Conservation (phyloP, 30 jellyfish, hydroid and myxozoan genomes). For the Turritopsis rubra region DNA sequence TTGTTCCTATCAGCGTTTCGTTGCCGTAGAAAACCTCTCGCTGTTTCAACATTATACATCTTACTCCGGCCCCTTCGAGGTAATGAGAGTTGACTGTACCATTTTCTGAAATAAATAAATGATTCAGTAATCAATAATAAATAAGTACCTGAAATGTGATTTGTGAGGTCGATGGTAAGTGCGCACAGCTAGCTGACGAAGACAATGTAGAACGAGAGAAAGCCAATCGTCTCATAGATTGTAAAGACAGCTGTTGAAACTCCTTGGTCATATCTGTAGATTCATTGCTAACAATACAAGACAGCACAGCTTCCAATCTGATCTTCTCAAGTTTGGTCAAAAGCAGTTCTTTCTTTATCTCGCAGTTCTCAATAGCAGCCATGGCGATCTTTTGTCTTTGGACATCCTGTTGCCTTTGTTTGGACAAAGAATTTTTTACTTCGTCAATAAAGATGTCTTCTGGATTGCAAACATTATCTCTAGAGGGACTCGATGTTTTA, state of each 20-base stretch:
- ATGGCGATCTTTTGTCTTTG: conserved; percentile 51
- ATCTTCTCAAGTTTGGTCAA: conserved; percentile 83
- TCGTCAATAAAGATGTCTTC: not conserved
- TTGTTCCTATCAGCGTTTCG: too few relatives aligned
- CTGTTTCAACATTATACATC: too few relatives aligned
- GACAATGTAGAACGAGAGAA: conserved; percentile 54
- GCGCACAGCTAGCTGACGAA: conserved; percentile 63
- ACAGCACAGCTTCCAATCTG: conserved; percentile 93
- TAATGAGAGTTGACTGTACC: too few relatives aligned
- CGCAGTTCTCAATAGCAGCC: conserved; percentile 88
- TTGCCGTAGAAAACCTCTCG: too few relatives aligned
- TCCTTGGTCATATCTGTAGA: conserved; percentile 56
- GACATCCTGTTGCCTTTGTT: conserved; percentile 41
- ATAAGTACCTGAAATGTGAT: conserved; percentile 1
- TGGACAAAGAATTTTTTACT: not conserved
- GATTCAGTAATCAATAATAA: too few relatives aligned
- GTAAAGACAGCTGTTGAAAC: conserved; percentile 47
- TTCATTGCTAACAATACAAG: conserved; percentile 68
- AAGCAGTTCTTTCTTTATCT: conserved; percentile 70
- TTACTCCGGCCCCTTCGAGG: too few relatives aligned
- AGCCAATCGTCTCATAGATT: conserved; percentile 51
- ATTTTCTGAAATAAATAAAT: too few relatives aligned
- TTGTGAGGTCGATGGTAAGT: conserved; percentile 47
- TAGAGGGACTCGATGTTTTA: not conserved
- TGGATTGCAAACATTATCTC: not conserved